These are phyloP conservation scores for Crotalus helleri DNA, from an alignment of 2,113 vertebrate species.

Conservation along the genomic window DNA sequence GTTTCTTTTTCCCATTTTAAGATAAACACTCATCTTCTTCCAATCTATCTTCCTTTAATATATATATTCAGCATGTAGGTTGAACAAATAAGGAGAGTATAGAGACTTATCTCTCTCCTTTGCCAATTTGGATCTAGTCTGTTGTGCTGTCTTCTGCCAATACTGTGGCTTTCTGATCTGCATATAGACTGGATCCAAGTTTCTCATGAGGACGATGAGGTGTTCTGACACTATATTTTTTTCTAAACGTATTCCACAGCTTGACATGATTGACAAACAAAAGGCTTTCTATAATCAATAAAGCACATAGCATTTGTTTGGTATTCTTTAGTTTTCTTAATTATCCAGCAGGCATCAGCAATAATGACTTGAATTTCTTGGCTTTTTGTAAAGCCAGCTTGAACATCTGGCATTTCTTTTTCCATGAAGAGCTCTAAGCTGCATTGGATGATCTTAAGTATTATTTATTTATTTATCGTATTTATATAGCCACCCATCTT, in stretches of 20 bases:
- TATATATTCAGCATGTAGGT: background rate
- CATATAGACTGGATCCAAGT: background rate
- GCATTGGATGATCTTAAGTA: background rate
- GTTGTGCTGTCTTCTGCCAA: background rate
- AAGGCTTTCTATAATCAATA: background rate
- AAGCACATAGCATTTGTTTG: background rate
- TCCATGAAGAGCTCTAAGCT: background rate
- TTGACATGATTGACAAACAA: background rate
- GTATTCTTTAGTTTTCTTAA: background rate
- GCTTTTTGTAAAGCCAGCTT: background rate
- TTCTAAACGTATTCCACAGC: background rate
- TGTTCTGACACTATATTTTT: background rate
- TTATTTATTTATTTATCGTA: background rate
- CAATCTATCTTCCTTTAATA: background rate
- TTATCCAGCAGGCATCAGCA: background rate
- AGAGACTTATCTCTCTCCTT: background rate
- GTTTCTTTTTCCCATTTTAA: background rate
- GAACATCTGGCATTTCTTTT: background rate
- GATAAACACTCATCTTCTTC: background rate
- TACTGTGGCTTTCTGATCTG: background rate
- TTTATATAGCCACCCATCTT: background rate
- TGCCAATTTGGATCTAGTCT: background rate
- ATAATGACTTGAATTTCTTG: background rate
- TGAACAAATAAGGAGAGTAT: background rate
- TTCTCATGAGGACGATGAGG: background rate